phyloP scores from a whole-genome alignment of 2,797 vertebrate genomes.

The Trematomus bernacchii region DNA sequence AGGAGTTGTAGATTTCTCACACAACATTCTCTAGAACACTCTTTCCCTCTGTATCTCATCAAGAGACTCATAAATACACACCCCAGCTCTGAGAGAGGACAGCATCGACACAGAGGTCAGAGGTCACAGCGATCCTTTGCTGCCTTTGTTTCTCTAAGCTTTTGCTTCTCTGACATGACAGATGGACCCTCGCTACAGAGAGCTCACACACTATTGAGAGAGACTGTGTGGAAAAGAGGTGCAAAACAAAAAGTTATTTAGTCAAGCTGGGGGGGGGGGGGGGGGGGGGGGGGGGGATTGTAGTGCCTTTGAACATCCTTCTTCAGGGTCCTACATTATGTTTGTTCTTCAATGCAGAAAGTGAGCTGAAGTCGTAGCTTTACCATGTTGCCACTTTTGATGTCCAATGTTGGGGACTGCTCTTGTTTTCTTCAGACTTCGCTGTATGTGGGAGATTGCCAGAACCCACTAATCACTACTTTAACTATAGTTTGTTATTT shows the following conservation, averaged over 20 bases:
- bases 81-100: not conserved
- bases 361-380: not conserved
- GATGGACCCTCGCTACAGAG: slow-evolving; percentile 42
- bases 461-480: not conserved
- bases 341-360: not conserved
- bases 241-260: slow-evolving; percentile 40
- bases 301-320: slow-evolving; percentile 14
- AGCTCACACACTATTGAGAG: slow-evolving; percentile 13
- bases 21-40: not conserved
- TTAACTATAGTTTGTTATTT: not conserved
- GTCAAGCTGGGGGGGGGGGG: not conserved
- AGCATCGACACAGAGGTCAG: slow-evolving; percentile 22
- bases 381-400: slow-evolving; percentile 2
- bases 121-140: slow-evolving; percentile 36
- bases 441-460: not conserved
- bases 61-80: not conserved
- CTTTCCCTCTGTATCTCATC: not conserved
- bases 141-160: slow-evolving; percentile 40
- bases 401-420: not conserved
- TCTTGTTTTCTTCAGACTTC: not conserved
- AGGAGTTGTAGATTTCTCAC: not conserved
- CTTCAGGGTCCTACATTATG: not conserved
- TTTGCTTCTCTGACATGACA: slow-evolving; percentile 45
- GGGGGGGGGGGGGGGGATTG: not conserved
- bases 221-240: slow-evolving; percentile 1